Evolutionary conservation across 1,140 invertebrate genomes (phyloP).

Genomic region (Dinoponera quadriceps): DNA sequence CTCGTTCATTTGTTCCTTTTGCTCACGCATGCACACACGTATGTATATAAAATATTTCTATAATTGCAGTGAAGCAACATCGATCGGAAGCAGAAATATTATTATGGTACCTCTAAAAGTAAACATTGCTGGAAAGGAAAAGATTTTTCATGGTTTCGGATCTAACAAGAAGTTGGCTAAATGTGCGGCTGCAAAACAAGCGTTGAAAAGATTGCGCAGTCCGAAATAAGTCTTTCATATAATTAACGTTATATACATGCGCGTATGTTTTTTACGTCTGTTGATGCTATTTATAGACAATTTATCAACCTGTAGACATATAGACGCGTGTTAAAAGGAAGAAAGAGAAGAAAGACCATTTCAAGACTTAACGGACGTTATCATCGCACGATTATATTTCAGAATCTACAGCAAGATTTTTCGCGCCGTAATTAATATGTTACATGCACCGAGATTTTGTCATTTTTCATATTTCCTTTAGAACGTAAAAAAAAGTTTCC

Average conservation of each 20-base stretch:
- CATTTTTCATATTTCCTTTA: too few relatives aligned
- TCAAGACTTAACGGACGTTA: too few relatives aligned
- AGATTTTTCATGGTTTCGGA: slow-evolving; percentile 90
- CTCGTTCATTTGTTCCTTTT: background rate
- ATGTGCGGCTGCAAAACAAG: slow-evolving; percentile 91
- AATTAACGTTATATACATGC: background rate
- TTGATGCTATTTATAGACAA: too few relatives aligned
- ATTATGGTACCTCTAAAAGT: slow-evolving; percentile 89
- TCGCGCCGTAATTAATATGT: too few relatives aligned
- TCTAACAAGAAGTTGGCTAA: slow-evolving; percentile 89
- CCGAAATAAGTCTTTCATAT: slow-evolving; percentile 48
- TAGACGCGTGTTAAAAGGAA: too few relatives aligned
- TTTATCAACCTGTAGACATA: too few relatives aligned
- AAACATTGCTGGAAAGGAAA: slow-evolving; percentile 85
- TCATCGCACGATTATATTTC: too few relatives aligned
- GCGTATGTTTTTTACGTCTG: background rate
- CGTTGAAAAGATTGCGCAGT: slow-evolving; percentile 85
- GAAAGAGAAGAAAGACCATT: too few relatives aligned
- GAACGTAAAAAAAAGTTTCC: too few relatives aligned
- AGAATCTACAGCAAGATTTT: too few relatives aligned
- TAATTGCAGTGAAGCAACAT: slow-evolving; percentile 78
- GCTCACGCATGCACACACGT: background rate
- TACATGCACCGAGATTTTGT: too few relatives aligned
- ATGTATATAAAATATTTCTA: background rate
- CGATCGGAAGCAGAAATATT: slow-evolving; percentile 78